Conservation (phyloP, 2,888 invertebrate species). For the Coelinius sp. region DNA sequence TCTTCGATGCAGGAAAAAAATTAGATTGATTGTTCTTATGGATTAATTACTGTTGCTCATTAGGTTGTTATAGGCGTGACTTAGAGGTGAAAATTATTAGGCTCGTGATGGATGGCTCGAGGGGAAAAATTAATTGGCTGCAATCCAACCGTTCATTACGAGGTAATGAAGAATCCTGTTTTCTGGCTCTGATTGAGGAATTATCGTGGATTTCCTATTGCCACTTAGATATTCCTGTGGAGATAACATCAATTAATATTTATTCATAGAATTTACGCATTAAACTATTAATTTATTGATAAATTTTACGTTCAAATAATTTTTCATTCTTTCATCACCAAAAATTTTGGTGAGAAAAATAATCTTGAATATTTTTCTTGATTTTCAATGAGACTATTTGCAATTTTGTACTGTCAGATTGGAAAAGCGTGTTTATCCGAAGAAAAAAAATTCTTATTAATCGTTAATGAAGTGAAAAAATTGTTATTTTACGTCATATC, state of each 20-base stretch:
- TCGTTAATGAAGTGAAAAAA: conserved; percentile 13
- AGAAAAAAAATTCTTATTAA: not conserved
- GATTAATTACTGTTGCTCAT: not conserved
- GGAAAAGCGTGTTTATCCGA: not conserved
- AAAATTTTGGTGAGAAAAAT: too few species aligned
- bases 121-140: conserved; percentile 62
- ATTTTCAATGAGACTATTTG: not conserved
- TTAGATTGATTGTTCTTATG: not conserved
- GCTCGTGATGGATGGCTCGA: not conserved
- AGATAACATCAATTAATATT: conserved; percentile 29
- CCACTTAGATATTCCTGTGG: conserved; percentile 69
- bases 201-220: conserved; percentile 64
- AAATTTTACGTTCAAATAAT: too few species aligned
- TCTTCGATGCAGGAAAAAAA: not conserved
- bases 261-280: not conserved
- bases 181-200: conserved; percentile 73
- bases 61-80: conserved; percentile 44
- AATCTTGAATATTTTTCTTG: too few species aligned
- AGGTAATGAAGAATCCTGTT: conserved; percentile 74
- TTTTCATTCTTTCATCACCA: too few species aligned
- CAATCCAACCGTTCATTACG: conserved; percentile 74
- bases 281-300: too few species aligned
- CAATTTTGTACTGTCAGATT: not conserved
- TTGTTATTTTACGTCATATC: not conserved
- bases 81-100: conserved; percentile 55